Conservation (phyloP, 2,113 vertebrate genomes). For the Macrotus californicus region DNA sequence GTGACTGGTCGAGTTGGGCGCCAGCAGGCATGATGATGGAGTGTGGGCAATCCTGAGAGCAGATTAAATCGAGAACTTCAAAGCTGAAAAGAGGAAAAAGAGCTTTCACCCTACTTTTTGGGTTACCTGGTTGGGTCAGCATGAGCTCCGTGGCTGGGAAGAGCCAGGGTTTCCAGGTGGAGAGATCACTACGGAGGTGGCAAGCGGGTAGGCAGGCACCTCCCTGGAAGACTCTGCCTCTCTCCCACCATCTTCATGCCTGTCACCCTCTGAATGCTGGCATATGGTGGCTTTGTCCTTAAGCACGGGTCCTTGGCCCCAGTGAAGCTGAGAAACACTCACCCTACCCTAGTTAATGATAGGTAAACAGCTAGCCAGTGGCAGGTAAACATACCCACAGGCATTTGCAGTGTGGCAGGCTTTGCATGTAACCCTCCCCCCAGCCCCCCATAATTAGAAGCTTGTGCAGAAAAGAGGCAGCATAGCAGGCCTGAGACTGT, state of each 20-base stretch:
- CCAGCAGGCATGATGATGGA: background rate
- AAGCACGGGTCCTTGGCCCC: background rate
- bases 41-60: background rate
- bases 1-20: background rate
- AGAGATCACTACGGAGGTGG: background rate
- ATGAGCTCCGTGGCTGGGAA: background rate
- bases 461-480: background rate
- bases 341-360: background rate
- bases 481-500: background rate
- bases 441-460: background rate
- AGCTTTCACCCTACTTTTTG: background rate
- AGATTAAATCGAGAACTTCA: background rate
- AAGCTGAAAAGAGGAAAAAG: background rate
- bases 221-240: background rate
- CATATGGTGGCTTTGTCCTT: background rate
- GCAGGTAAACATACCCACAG: accelerated
- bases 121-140: background rate
- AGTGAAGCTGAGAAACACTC: background rate
- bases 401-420: background rate
- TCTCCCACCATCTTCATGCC: background rate
- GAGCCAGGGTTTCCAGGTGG: background rate
- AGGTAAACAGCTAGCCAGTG: background rate
- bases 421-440: too few species aligned
- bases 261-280: background rate
- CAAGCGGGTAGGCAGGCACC: too few species aligned